Conservation (phyloP, 2,888 invertebrate genomes). For the Chorisops tibialis region DNA sequence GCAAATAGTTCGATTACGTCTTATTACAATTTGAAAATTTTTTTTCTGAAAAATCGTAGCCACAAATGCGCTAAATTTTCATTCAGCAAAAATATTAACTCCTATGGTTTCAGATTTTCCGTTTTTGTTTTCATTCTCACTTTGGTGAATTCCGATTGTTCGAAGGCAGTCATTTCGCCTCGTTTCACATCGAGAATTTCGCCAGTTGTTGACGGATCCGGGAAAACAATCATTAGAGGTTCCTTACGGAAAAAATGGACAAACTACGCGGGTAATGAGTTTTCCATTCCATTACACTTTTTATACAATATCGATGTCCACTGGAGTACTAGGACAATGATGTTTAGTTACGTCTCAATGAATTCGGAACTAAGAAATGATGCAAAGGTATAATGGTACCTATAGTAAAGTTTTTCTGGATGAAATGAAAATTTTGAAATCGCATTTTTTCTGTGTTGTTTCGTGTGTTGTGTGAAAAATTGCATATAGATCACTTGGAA, state of each 20-base stretch:
- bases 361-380: too few species aligned
- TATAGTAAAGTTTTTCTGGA: too few species aligned
- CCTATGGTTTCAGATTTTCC: neutral
- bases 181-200: conserved; percentile 8
- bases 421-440: too few species aligned
- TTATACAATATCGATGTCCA: conserved; percentile 20
- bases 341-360: conserved; percentile 7
- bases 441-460: too few species aligned
- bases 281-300: conserved; percentile 14
- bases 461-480: too few species aligned
- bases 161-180: conserved; percentile 19
- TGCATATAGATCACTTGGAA: too few species aligned
- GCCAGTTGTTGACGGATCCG: conserved; percentile 19
- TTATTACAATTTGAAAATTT: neutral
- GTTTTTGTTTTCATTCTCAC: conserved; percentile 20
- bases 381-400: too few species aligned
- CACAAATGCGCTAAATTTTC: neutral
- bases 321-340: conserved; percentile 16
- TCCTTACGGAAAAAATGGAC: conserved; percentile 19
- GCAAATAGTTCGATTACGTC: neutral
- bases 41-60: neutral
- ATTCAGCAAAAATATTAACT: conserved; percentile 8
- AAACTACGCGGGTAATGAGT: conserved; percentile 15
- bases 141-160: conserved; percentile 20
- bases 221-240: conserved; percentile 23